These are phyloP conservation scores for Pogonomyrmex californicus DNA, from an alignment of 1,140 invertebrate species.

Conservation along the genomic window DNA sequence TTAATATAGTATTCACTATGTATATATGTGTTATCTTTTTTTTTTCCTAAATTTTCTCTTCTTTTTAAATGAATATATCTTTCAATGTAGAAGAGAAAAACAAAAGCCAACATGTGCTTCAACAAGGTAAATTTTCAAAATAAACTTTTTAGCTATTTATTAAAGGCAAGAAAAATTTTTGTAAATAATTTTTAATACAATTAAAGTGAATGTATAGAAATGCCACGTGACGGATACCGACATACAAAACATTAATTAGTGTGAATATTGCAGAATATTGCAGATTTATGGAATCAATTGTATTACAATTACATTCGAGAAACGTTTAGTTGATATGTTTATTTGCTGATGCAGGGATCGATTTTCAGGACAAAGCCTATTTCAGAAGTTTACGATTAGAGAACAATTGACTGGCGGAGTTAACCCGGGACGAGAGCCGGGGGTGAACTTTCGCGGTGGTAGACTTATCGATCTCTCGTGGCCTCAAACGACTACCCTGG, in stretches of 20 bases:
- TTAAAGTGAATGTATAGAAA: background rate
- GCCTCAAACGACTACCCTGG: constrained; percentile 76
- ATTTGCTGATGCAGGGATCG: constrained; percentile 62
- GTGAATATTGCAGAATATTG: background rate
- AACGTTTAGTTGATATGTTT: constrained; percentile 47
- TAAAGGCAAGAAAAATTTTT: background rate
- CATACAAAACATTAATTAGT: background rate
- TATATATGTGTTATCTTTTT: background rate
- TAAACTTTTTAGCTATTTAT: background rate
- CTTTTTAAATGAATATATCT: background rate
- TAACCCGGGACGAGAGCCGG: constrained; percentile 67
- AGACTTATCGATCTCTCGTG: constrained; percentile 77
- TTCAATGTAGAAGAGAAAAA: background rate
- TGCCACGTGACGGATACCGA: background rate
- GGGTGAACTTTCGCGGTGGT: constrained; percentile 75
- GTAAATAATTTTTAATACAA: constrained; percentile 1
- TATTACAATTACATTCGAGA: constrained; percentile 16
- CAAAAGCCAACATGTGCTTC: background rate
- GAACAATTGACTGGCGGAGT: constrained; percentile 76
- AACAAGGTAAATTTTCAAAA: background rate
- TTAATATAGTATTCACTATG: background rate
- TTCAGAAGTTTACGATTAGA: constrained; percentile 77
- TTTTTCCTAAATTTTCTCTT: background rate
- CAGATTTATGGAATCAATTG: constrained; percentile 21
- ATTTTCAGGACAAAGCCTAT: constrained; percentile 70